Evolutionary conservation across 2,113 vertebrate genomes (phyloP).

Genomic region (Hippocampus comes): DNA sequence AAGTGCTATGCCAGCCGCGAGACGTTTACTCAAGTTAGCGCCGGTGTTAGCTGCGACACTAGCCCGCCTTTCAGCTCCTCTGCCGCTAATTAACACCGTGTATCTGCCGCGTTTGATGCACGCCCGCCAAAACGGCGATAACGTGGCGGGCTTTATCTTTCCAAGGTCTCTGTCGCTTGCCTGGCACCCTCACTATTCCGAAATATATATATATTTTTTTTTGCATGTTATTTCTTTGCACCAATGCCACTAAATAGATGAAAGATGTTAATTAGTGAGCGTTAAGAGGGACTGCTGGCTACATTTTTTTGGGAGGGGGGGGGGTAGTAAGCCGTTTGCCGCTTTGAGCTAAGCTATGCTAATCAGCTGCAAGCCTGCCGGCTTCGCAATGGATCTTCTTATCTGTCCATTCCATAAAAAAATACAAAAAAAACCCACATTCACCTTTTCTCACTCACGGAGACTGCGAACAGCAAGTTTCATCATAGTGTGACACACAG

Average conservation of each 20-base stretch:
- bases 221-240: not conserved
- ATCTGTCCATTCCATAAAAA: slow-evolving; percentile 4
- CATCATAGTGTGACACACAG: not conserved
- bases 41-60: not conserved
- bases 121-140: slow-evolving; percentile 5
- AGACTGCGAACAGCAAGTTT: not conserved
- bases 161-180: not conserved
- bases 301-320: not conserved
- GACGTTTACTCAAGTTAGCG: slow-evolving; percentile 5
- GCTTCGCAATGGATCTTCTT: slow-evolving; percentile 2
- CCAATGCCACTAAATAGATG: slow-evolving; percentile 3
- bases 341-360: slow-evolving; percentile 13
- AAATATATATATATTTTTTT: not conserved
- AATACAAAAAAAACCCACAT: not conserved
- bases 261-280: slow-evolving; percentile 12
- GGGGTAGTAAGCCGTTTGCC: not conserved
- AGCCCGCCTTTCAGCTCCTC: slow-evolving; percentile 8
- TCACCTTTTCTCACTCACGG: not conserved
- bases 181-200: not conserved
- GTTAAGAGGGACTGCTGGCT: slow-evolving; percentile 5
- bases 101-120: slow-evolving; percentile 7
- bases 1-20: not conserved
- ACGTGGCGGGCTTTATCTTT: slow-evolving; percentile 5
- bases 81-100: slow-evolving; percentile 6
- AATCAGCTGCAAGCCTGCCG: not conserved